Base-by-base conservation (phyloP, 2,113 vertebrate species). In the Rhinopithecus roxellana region DNA sequence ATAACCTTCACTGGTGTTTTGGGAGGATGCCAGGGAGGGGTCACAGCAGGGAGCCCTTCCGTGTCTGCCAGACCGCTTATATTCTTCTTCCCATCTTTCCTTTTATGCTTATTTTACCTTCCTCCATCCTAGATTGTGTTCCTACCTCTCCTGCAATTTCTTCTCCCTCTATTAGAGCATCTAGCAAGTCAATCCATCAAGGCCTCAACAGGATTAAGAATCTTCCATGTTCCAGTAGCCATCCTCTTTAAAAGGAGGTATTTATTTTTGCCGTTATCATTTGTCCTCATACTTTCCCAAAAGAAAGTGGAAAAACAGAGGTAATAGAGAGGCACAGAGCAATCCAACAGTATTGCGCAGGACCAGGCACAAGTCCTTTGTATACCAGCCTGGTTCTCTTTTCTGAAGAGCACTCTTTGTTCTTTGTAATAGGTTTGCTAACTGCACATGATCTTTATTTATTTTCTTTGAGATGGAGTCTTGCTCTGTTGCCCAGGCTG, bases 281-380 rank as follows among this genome's bases (percentile, higher is more conserved):
- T 85, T 78, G 88, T 97, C 70, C 40, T 93, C 55, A 82, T 93
- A 81, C 9, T 82, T 97, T 74, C 18, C 45, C 52, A 88, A 59
- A 88, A 90, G 81, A 93, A 83, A 90, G 72, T 97, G 45, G 59
- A 69, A 95, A 93, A 83, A 45, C 18, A 59, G 72, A 96, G 59
- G 52, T 86, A 89, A 64, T 90, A 70, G 38, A 64, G 20, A 93
- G 12, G 30, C 52, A 50, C 27, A 5, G 69, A 87, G n/a, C 43
- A 81, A 96, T 70, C 85, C 43, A 72, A 81, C 23, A 78, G 67
- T 43, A 6, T 82, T 77, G 6, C 4, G 72, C 27, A 27, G 64
- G 64, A 81, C 22, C 3, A 78, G 50, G 32, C 23, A 10, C 69
- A 78, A 83, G 40, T 89, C 14, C 45, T 94, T 55, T 61, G 13